These are phyloP conservation scores for Charanyca ferruginea DNA, from an alignment of 2,888 invertebrate species.

Conservation along the genomic window DNA sequence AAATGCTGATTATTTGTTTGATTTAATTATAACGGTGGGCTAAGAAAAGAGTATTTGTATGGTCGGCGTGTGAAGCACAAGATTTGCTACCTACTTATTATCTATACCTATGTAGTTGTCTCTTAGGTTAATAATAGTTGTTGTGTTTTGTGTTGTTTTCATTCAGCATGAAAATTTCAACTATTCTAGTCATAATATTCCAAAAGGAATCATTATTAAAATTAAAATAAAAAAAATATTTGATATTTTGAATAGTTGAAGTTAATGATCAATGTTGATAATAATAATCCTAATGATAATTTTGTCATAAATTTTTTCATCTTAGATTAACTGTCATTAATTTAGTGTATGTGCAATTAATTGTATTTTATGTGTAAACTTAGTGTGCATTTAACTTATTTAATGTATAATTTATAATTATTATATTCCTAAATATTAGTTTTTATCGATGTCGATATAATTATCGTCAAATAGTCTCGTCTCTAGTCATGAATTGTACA, in stretches of 20 bases:
- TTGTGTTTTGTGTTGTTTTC: conserved; percentile 88
- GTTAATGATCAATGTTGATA: conserved; percentile 70
- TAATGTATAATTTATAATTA: conserved; percentile 72
- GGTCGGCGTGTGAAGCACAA: conserved; percentile 81
- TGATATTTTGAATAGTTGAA: conserved; percentile 77
- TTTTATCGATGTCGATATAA: conserved; percentile 58
- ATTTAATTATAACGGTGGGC: conserved; percentile 75
- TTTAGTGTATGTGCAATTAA: conserved; percentile 89
- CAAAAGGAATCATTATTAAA: conserved; percentile 66
- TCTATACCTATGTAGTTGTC: conserved; percentile 71
- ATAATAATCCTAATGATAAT: conserved; percentile 80
- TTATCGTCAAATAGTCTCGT: conserved; percentile 36
- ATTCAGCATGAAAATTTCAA: conserved; percentile 79
- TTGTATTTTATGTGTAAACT: conserved; percentile 84
- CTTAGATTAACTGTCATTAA: conserved; percentile 83
- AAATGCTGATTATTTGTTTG: conserved; percentile 59
- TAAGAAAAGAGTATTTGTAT: conserved; percentile 66
- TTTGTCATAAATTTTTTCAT: conserved; percentile 81
- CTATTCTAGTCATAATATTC: conserved; percentile 78
- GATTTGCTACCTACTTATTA: conserved; percentile 80
- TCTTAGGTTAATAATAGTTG: conserved; percentile 86
- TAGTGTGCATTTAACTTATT: conserved; percentile 86
- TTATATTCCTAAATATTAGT: conserved; percentile 64
- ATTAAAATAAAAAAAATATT: conserved; percentile 69
- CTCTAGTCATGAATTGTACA: conserved; percentile 56